Percentiles rank a stretch among this genome's conserved stretches.
Conservation (phyloP, 2,797 vertebrate genomes). For the Lemur catta region DNA sequence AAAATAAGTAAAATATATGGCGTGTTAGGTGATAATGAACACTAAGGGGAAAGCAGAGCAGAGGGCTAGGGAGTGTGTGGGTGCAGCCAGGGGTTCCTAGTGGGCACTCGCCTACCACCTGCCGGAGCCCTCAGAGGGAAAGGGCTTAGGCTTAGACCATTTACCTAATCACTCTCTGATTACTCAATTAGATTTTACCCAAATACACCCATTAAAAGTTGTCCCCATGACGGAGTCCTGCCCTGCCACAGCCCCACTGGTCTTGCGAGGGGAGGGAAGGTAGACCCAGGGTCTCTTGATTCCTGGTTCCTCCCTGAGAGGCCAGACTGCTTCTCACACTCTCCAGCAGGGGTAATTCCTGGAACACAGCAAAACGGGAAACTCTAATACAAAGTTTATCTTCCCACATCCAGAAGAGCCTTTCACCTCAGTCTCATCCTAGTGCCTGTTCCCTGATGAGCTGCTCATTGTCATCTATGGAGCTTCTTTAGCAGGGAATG, state of each 20-base stretch:
- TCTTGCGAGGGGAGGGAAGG: not conserved
- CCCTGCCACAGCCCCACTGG: not conserved
- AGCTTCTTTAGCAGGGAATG: not conserved
- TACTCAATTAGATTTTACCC: not conserved
- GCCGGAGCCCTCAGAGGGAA: fast-evolving
- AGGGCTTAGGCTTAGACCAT: not conserved
- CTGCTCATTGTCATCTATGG: not conserved
- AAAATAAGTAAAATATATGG: not conserved
- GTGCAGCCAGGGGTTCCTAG: fast-evolving
- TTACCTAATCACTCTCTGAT: not conserved
- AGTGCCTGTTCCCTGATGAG: not conserved
- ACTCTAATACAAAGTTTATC: not conserved
- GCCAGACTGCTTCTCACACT: not conserved
- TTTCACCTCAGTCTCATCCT: not conserved
- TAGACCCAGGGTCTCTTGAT: not conserved
- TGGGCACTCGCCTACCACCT: no score
- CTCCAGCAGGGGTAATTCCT: not conserved
- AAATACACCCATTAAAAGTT: not conserved
- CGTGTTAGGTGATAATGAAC: not conserved
- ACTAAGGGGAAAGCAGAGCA: not conserved
- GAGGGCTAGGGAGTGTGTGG: not conserved
- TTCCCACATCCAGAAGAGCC: not conserved
- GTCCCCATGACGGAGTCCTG: not conserved
- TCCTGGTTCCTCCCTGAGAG: not conserved
- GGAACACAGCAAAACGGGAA: not conserved